Percentiles rank a stretch among this genome's conserved stretches.
These are phyloP conservation scores for Limnephilus lunatus DNA, from an alignment of 2,888 invertebrate species.

Conservation along the genomic window DNA sequence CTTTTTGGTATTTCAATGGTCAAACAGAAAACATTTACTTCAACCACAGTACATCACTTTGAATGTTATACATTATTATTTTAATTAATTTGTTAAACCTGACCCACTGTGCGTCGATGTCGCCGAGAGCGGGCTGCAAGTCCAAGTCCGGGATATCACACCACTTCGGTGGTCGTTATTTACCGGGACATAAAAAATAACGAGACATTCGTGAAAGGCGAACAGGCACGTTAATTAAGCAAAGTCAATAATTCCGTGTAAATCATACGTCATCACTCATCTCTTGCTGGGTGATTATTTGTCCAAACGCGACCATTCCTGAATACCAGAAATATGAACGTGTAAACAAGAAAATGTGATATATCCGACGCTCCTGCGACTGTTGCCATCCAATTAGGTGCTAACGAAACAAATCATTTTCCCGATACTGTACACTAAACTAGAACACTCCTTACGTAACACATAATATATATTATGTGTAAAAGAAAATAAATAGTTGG, in stretches of 20 bases:
- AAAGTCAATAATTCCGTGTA: conserved; percentile 57
- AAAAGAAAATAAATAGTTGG: neutral
- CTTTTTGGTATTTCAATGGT: neutral
- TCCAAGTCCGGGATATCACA: neutral
- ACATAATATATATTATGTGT: neutral
- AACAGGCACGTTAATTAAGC: conserved; percentile 59
- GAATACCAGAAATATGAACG: conserved; percentile 3
- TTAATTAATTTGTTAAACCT: neutral
- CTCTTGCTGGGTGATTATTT: conserved; percentile 21
- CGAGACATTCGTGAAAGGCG: conserved; percentile 60
- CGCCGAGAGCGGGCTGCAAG: neutral
- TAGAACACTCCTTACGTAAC: neutral
- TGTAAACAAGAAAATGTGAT: neutral
- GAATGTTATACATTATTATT: neutral
- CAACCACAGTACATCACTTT: neutral
- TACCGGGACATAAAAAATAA: conserved; percentile 58
- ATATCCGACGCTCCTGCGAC: neutral
- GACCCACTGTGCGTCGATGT: neutral
- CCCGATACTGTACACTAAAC: neutral
- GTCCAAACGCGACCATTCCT: conserved; percentile 15
- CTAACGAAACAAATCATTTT: neutral
- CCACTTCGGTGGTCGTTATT: conserved; percentile 50
- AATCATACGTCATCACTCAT: conserved; percentile 55
- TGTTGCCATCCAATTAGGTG: neutral
- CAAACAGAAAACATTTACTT: neutral